These are phyloP conservation scores for Drosophila acutilabella DNA, from an alignment of 2,888 invertebrate species.

Conservation along the genomic window DNA sequence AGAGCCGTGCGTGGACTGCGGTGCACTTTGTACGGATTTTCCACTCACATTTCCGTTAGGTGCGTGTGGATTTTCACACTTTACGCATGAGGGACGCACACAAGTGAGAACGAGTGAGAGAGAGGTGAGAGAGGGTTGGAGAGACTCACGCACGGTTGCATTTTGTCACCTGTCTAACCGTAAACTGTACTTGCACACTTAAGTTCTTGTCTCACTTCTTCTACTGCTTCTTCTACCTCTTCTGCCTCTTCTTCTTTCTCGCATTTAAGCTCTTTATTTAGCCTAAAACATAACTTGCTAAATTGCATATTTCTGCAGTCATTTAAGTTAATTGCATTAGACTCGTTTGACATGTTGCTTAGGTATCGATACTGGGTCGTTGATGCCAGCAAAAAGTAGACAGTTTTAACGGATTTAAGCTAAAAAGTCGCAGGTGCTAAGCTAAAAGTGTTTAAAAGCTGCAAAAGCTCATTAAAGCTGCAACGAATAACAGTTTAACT, in stretches of 20 bases:
- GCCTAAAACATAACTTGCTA: slow-evolving; percentile 69
- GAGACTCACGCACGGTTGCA: slow-evolving; percentile 63
- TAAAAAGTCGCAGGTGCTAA: not conserved
- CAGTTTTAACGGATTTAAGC: not conserved
- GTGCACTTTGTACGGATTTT: slow-evolving; percentile 51
- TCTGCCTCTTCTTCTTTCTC: slow-evolving; percentile 28
- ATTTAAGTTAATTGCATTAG: slow-evolving; percentile 81
- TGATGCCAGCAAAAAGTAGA: slow-evolving; percentile 11
- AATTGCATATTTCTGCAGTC: slow-evolving; percentile 76
- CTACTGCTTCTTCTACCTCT: not conserved
- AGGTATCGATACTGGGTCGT: slow-evolving; percentile 38
- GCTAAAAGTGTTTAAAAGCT: slow-evolving; percentile 1
- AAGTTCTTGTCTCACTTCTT: not conserved
- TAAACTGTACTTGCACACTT: slow-evolving; percentile 30
- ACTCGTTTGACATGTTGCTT: slow-evolving; percentile 72
- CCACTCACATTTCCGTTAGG: slow-evolving; percentile 39
- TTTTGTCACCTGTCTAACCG: slow-evolving; percentile 50
- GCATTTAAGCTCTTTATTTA: slow-evolving; percentile 43
- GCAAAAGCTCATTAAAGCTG: slow-evolving; percentile 5
- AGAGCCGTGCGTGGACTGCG: slow-evolving; percentile 36
- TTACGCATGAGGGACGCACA: slow-evolving; percentile 61
- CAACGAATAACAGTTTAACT: too few species aligned
- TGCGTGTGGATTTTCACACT: slow-evolving; percentile 76
- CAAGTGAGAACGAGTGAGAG: not conserved
- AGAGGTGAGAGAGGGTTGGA: not conserved